These are phyloP conservation scores for Rallus limicola DNA, from an alignment of 2,113 vertebrate species.

Conservation along the genomic window DNA sequence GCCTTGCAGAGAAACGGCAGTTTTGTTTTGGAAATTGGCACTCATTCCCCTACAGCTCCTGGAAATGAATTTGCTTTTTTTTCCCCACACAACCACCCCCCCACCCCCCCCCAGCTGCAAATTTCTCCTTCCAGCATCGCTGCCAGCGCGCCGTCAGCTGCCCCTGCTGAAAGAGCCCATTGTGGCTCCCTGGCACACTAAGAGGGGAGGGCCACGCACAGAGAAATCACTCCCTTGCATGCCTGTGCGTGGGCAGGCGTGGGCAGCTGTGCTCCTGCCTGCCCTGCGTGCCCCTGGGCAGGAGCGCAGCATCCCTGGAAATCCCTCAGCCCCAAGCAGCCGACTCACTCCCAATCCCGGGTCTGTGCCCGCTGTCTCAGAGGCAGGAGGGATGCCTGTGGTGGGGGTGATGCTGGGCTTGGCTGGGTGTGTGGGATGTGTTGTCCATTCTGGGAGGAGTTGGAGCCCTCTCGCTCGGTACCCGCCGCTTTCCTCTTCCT, in stretches of 20 bases:
- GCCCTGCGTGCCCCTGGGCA: background rate
- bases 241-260: background rate
- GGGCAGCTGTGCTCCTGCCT: background rate
- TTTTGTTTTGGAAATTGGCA: slow-evolving; percentile 83
- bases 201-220: slow-evolving; percentile 26
- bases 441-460: accelerated
- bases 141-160: slow-evolving; percentile 77
- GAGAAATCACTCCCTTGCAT: slow-evolving; percentile 1
- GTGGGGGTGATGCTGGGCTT: accelerated
- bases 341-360: accelerated
- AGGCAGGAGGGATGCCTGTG: background rate
- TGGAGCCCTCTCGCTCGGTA: accelerated
- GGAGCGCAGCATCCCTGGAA: background rate
- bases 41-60: slow-evolving; percentile 62
- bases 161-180: slow-evolving; percentile 80
- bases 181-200: slow-evolving; percentile 67
- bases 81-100: no score
- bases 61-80: slow-evolving; percentile 75
- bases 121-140: slow-evolving; percentile 68
- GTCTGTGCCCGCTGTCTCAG: accelerated
- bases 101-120: slow-evolving; percentile 79
- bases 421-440: accelerated
- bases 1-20: slow-evolving; percentile 73
- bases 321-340: background rate
- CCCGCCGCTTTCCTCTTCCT: background rate